Conservation (phyloP, 2,797 vertebrate genomes). For the Heteromormyrus szaboi region DNA sequence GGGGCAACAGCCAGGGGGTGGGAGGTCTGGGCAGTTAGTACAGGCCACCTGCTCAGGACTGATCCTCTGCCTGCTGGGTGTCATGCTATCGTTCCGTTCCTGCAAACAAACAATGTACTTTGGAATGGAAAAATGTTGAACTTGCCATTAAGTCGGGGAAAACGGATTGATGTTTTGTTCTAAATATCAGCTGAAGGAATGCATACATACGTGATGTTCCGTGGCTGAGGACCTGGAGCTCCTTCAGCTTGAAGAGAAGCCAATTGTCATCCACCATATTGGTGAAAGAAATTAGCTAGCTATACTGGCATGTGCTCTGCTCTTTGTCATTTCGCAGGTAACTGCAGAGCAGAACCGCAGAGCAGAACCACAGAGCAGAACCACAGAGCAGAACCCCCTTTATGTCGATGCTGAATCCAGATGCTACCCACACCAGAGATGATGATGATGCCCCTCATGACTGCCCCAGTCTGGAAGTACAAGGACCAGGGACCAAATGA, state of each 20-base stretch:
- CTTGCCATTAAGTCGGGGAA: background rate
- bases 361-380: background rate
- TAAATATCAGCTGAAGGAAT: background rate
- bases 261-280: background rate
- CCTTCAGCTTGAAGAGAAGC: background rate
- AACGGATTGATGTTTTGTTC: background rate
- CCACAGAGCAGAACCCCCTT: background rate
- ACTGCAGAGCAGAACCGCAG: background rate
- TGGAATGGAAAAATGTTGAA: background rate
- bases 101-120: background rate
- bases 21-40: background rate
- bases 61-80: background rate
- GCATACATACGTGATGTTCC: background rate
- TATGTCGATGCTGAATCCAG: background rate
- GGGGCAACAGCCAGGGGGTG: background rate
- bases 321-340: background rate
- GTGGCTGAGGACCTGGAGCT: background rate
- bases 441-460: background rate
- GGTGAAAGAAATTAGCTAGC: background rate
- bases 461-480: background rate
- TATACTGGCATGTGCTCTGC: background rate
- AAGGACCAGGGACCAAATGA: background rate
- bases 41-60: background rate
- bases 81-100: background rate
- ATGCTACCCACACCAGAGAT: background rate